These are phyloP conservation scores for Diaprepes abbreviatus DNA, from an alignment of 2,888 invertebrate species.

Conservation along the genomic window DNA sequence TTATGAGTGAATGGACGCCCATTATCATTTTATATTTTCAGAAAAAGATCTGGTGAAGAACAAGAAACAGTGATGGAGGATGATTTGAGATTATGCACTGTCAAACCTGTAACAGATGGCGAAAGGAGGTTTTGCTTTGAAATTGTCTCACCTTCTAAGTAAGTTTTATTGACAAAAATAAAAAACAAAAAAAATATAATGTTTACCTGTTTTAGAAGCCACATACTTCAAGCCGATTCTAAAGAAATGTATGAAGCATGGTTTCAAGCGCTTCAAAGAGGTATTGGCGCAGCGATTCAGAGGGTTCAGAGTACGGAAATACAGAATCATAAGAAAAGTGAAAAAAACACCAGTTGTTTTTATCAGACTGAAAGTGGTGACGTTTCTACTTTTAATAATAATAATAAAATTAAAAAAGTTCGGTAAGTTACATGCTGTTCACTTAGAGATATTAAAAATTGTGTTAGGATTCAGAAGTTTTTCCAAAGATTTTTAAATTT, in stretches of 20 bases:
- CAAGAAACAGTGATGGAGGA: slow-evolving; percentile 96
- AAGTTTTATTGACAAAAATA: slow-evolving; percentile 60
- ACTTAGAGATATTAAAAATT: too few species aligned
- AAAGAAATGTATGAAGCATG: slow-evolving; percentile 91
- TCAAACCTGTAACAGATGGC: slow-evolving; percentile 88
- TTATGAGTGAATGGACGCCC: too few species aligned
- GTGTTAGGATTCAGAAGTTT: too few species aligned
- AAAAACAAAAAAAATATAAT: too few species aligned
- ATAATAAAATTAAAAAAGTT: slow-evolving; percentile 59
- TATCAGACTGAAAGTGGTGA: slow-evolving; percentile 20
- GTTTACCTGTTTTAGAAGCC: slow-evolving; percentile 78
- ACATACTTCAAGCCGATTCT: slow-evolving; percentile 98
- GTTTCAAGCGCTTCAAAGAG: slow-evolving; percentile 91
- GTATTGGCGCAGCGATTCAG: slow-evolving; percentile 87
- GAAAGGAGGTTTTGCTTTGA: slow-evolving; percentile 97
- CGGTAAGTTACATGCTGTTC: too few species aligned
- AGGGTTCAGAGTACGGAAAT: slow-evolving; percentile 67
- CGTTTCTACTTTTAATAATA: slow-evolving; percentile 48
- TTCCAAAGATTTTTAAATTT: too few species aligned
- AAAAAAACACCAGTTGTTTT: slow-evolving; percentile 37
- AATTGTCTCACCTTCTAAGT: slow-evolving; percentile 94
- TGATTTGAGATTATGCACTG: slow-evolving; percentile 94
- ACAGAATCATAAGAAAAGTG: slow-evolving; percentile 61
- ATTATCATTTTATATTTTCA: too few species aligned
- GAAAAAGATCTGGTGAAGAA: slow-evolving; percentile 85